Percentiles rank a stretch among this genome's conserved stretches.
These are phyloP conservation scores for Bryconaethiops microstoma DNA, from an alignment of 2,797 vertebrate species.

Conservation along the genomic window DNA sequence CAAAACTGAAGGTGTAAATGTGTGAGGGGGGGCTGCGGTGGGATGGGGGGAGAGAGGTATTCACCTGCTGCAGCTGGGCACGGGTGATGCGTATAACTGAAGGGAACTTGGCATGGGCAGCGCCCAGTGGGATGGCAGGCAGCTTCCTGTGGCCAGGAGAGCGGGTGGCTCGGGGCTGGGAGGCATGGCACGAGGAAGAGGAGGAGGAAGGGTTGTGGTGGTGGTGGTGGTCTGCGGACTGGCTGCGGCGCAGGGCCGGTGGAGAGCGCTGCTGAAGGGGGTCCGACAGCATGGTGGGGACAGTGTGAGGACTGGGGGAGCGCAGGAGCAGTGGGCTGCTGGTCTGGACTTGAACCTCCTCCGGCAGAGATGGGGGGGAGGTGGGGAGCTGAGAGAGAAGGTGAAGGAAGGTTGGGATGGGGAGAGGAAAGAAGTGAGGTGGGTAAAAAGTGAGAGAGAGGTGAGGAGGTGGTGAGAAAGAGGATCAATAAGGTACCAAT, in stretches of 20 bases:
- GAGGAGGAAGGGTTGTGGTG: constrained; percentile 63
- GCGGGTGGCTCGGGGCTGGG: constrained; percentile 69
- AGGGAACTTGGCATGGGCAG: constrained; percentile 84
- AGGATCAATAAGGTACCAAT: constrained; percentile 18
- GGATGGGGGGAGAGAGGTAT: constrained; percentile 62
- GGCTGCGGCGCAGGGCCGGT: constrained; percentile 83
- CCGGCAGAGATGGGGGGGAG: constrained; percentile 88
- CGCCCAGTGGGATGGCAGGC: constrained; percentile 85
- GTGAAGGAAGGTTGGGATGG: constrained; percentile 40
- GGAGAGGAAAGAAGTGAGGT: constrained; percentile 49
- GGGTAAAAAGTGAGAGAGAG: constrained; percentile 48
- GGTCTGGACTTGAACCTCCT: constrained; percentile 79
- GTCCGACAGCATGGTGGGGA: constrained; percentile 82
- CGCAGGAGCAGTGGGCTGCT: constrained; percentile 83
- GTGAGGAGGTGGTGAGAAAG: constrained; percentile 39
- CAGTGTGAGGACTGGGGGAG: constrained; percentile 86
- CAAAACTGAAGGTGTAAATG: neutral
- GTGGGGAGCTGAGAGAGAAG: constrained; percentile 85
- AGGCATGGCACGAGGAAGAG: constrained; percentile 73
- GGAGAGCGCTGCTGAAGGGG: constrained; percentile 81
- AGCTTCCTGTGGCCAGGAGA: constrained; percentile 87
- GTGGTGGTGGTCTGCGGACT: constrained; percentile 80
- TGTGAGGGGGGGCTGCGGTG: neutral
- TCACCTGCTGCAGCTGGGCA: constrained; percentile 93
- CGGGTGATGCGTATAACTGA: constrained; percentile 93